Evolutionary conservation across 1,140 invertebrate species (phyloP).

Genomic region (Saccostrea echinata): DNA sequence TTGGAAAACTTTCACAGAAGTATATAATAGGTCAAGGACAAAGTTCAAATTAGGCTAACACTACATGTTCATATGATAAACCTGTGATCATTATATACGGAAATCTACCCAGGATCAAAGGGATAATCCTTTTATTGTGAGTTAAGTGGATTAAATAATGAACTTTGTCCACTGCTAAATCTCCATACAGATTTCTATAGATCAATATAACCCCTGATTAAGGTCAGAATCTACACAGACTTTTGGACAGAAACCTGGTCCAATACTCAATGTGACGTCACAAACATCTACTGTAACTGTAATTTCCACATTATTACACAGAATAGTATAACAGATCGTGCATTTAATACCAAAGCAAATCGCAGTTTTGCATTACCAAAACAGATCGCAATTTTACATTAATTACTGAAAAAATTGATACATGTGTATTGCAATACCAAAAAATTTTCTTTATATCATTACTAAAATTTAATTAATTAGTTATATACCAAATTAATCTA

Average conservation of each 20-base stretch:
- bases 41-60: not conserved
- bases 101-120: not conserved
- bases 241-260: not conserved
- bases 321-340: no score
- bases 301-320: no score
- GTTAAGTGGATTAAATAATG: not conserved
- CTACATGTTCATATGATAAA: not conserved
- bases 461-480: not conserved
- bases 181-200: not conserved
- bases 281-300: no score
- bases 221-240: not conserved
- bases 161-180: not conserved
- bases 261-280: not conserved
- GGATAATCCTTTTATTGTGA: not conserved
- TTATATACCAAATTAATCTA: not conserved
- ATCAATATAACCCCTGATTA: not conserved
- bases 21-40: not conserved
- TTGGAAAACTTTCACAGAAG: not conserved
- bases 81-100: not conserved
- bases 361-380: no score
- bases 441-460: no score
- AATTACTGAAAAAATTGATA: not conserved
- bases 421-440: not conserved
- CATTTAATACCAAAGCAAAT: no score
- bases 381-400: no score